Conservation (phyloP, 2,888 invertebrate genomes). For the Molanna angustata region DNA sequence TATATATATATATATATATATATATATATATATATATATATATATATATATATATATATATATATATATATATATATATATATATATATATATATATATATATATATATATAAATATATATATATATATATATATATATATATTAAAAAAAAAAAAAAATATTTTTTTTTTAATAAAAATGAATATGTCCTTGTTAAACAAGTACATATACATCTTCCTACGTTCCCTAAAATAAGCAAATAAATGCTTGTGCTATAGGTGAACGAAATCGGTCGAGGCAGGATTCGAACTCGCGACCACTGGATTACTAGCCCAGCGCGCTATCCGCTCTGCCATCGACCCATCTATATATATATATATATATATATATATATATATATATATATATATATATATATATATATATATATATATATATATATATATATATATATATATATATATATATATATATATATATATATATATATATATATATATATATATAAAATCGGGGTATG, state of each 20-base stretch:
- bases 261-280: no score
- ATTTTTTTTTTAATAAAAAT: background rate
- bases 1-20: background rate
- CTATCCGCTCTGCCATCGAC: no score
- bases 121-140: background rate
- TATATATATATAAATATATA: background rate
- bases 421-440: background rate
- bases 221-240: no score
- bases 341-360: no score
- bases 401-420: background rate
- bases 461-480: background rate
- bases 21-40: background rate
- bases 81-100: background rate
- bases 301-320: no score
- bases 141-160: background rate
- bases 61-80: background rate
- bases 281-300: no score
- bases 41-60: background rate
- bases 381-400: background rate
- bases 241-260: no score
- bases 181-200: no score
- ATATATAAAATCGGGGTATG: no score
- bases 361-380: background rate
- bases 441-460: background rate
- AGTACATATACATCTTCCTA: no score